Conservation (phyloP, 2,113 vertebrate species). For the Rhea pennata region DNA sequence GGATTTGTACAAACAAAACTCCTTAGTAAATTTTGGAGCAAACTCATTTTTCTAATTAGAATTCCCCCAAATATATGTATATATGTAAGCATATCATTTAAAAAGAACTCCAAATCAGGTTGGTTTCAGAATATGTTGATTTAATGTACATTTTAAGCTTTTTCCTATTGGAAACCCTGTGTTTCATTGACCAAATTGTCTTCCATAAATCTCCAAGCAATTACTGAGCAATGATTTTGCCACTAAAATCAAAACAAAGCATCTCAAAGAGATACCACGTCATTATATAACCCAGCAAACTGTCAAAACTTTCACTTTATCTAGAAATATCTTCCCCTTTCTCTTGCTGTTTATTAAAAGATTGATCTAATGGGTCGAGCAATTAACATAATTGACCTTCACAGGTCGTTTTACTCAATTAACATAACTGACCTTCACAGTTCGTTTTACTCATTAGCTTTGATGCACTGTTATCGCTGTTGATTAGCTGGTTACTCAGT, state of each 20-base stretch:
- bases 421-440: neutral
- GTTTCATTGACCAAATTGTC: neutral
- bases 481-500: neutral
- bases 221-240: neutral
- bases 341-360: neutral
- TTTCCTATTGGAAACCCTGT: neutral
- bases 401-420: neutral
- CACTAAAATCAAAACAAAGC: neutral
- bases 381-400: neutral
- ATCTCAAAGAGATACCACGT: neutral
- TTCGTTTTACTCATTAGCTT: neutral
- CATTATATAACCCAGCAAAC: neutral
- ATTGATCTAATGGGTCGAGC: neutral
- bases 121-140: neutral
- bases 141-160: neutral
- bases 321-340: neutral
- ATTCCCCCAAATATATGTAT: neutral
- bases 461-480: neutral
- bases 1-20: neutral
- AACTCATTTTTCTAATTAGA: rapidly evolving
- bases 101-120: neutral
- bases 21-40: neutral
- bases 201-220: neutral
- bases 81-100: neutral
- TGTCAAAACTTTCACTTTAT: neutral